Evolutionary conservation across 2,888 invertebrate species (phyloP).

Genomic region (Orchesellides sinensis): DNA sequence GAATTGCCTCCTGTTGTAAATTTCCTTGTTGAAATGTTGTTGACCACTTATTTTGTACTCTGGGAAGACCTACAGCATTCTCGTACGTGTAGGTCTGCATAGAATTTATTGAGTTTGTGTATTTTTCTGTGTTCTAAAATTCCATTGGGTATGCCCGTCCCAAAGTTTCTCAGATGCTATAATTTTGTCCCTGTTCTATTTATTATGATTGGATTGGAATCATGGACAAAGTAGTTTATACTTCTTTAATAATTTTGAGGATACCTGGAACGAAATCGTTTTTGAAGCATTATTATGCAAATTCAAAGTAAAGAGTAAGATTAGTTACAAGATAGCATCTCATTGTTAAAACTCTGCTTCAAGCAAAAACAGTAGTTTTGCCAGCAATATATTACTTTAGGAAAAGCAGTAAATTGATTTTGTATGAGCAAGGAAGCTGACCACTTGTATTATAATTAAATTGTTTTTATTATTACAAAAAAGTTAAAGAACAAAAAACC

Average conservation of each 20-base stretch:
- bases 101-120: too few species aligned
- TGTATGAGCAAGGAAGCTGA: slow-evolving; percentile 15
- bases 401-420: slow-evolving; percentile 47
- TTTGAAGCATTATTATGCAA: slow-evolving; percentile 15
- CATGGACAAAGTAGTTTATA: too few species aligned
- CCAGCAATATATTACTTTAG: neutral
- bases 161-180: neutral
- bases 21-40: slow-evolving; percentile 74
- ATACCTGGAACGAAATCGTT: neutral
- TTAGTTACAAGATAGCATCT: slow-evolving; percentile 42
- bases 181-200: too few species aligned
- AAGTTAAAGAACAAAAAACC: slow-evolving; percentile 16
- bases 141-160: neutral
- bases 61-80: slow-evolving; percentile 70
- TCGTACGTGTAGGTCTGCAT: slow-evolving; percentile 52
- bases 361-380: slow-evolving; percentile 25
- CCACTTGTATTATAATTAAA: slow-evolving; percentile 44
- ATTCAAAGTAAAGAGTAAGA: slow-evolving; percentile 34
- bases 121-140: neutral
- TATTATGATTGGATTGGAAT: too few species aligned
- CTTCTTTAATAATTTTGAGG: too few species aligned
- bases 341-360: slow-evolving; percentile 9
- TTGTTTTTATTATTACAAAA: slow-evolving; percentile 32
- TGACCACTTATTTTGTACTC: slow-evolving; percentile 73
- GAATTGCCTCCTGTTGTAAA: slow-evolving; percentile 60